Conservation (phyloP, 2,888 invertebrate genomes). For the Chymomyza fuscimana region DNA sequence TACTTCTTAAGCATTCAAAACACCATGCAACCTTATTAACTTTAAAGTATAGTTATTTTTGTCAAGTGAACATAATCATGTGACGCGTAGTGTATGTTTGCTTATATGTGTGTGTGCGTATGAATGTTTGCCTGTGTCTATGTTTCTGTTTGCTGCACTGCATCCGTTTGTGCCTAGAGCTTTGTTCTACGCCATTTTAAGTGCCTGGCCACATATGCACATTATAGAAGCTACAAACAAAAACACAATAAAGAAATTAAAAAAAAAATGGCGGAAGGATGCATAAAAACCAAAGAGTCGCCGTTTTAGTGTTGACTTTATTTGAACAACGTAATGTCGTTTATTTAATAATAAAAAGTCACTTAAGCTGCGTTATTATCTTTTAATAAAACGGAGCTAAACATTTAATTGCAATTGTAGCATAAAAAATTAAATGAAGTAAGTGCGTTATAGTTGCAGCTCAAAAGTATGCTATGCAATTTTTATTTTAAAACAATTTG, state of each 20-base stretch:
- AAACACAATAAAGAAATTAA: background rate
- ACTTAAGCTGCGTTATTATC: background rate
- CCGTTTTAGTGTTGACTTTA: conserved; percentile 56
- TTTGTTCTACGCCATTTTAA: conserved; percentile 49
- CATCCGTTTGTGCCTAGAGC: conserved; percentile 45
- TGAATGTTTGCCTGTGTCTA: background rate
- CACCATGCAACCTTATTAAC: too few relatives aligned
- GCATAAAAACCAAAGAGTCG: conserved; percentile 31
- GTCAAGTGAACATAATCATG: background rate
- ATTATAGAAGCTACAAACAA: conserved; percentile 30
- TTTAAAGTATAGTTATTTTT: too few relatives aligned
- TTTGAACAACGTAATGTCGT: conserved; percentile 57
- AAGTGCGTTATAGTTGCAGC: background rate
- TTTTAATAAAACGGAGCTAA: background rate
- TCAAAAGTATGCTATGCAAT: background rate
- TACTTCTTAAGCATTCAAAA: too few relatives aligned
- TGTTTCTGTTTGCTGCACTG: conserved; percentile 13
- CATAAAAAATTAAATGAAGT: background rate
- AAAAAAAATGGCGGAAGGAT: background rate
- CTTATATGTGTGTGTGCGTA: conserved; percentile 5
- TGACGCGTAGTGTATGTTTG: background rate
- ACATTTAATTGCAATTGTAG: background rate
- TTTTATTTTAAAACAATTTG: background rate
- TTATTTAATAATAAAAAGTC: conserved; percentile 27
- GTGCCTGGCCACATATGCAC: conserved; percentile 27